Evolutionary conservation across 2,797 vertebrate species (phyloP), one percentile per base, ranked within the genome.

Genomic region (Diplodus sargus): DNA sequence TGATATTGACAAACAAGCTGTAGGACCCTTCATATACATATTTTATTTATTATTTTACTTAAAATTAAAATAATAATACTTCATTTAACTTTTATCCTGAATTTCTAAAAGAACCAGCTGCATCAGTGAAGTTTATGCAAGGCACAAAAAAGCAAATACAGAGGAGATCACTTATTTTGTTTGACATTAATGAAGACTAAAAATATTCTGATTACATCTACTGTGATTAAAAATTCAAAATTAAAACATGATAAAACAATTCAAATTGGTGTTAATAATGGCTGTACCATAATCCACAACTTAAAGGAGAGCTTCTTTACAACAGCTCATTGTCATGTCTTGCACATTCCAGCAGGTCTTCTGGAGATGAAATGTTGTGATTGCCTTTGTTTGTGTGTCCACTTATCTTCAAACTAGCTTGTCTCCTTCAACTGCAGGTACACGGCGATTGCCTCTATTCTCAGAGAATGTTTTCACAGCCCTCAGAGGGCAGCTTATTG

Each of bases 401-500:
- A 59, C 56, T 49, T 60, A 60, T 57, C n/a, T 16, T 71, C 57
- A 42, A 42, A 61, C 69, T 25, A 25, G 47, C 57, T 49, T 5
- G 47, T 71, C 57, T 71, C 51, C 47, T 60, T 60, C 45, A 39
- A 18, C 47, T 60, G 28, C 30, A 42, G 28, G 69, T 59, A 30
- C 25, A 48, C 54, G 7, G 5, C 12, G 28, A 60, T 70, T 70
- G 47, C 54, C 49, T 70, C 69, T 60, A 51, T 70, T 70, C 45
- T 20, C 45, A 23, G 45, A 49, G 43, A 70, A 45, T 14, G 28
- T 59, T 59, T 49, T 58, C 56, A 59, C 68, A 70, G 8, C 68
- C 28, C 56, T 51, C 69, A 20, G 56, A 60, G n/a, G 69, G 20
- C 56, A 34, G 25, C 15, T 70, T 48, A 58, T 70, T 70, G 67